Evolutionary conservation across 2,888 invertebrate species (phyloP).

Genomic region (Galerucella nymphaeae): DNA sequence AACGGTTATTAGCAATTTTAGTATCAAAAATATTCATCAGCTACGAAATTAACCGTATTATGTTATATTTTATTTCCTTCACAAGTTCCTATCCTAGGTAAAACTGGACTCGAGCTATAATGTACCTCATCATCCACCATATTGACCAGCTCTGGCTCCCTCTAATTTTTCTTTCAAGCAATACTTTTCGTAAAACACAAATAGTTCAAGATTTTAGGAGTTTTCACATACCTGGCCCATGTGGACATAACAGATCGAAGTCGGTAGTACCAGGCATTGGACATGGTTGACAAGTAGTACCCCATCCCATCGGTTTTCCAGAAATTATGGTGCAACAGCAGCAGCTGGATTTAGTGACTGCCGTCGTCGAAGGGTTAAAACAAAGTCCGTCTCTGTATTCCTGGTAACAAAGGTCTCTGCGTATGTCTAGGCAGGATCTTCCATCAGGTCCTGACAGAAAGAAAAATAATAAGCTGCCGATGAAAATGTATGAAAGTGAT

Average conservation of each 20-base stretch:
- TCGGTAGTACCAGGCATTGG: constrained; percentile 77
- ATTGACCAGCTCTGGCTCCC: too few species aligned
- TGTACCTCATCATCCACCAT: too few species aligned
- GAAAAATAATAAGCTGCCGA: neutral
- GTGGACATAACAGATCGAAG: constrained; percentile 79
- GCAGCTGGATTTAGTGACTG: constrained; percentile 87
- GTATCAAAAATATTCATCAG: too few species aligned
- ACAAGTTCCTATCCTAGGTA: too few species aligned
- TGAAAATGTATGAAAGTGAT: neutral
- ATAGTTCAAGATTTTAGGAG: too few species aligned
- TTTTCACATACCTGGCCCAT: constrained; percentile 67
- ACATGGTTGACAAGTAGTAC: constrained; percentile 81
- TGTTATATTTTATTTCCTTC: too few species aligned
- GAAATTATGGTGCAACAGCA: constrained; percentile 80
- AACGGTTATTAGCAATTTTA: too few species aligned
- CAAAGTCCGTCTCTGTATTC: constrained; percentile 83
- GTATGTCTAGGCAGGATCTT: constrained; percentile 80
- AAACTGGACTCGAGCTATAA: too few species aligned
- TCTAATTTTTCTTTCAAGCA: too few species aligned
- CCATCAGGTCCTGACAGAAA: constrained; percentile 53
- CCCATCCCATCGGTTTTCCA: constrained; percentile 83
- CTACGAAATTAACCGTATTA: too few species aligned
- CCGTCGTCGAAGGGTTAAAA: constrained; percentile 77
- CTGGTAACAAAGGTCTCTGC: constrained; percentile 81
- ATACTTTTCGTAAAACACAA: too few species aligned